These are phyloP conservation scores for Prosapia bicincta DNA, from an alignment of 2,888 invertebrate genomes.

Conservation along the genomic window DNA sequence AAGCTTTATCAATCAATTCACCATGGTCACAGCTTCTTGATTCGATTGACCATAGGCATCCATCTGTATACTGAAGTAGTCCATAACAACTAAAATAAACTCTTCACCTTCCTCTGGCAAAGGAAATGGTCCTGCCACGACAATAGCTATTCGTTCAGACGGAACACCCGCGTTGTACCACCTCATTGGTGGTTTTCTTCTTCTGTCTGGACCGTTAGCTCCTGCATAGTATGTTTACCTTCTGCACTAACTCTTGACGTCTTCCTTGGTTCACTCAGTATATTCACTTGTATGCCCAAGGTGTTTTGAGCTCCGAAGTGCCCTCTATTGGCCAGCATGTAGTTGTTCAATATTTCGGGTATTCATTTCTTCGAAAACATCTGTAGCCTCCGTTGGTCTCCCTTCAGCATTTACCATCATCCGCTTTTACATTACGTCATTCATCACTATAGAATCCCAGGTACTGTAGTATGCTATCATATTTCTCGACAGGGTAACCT, in stretches of 20 bases:
- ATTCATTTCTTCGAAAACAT: too few species aligned
- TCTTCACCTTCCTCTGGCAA: constrained; percentile 33
- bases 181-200: constrained; percentile 31
- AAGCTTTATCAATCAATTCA: constrained; percentile 35
- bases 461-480: too few species aligned
- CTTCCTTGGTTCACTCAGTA: constrained; percentile 34
- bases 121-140: constrained; percentile 37
- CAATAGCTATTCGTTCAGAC: constrained; percentile 35
- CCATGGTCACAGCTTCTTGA: constrained; percentile 41
- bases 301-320: constrained; percentile 41
- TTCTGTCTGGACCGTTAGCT: constrained; percentile 33
- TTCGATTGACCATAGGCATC: constrained; percentile 41
- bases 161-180: constrained; percentile 34
- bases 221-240: constrained; percentile 30
- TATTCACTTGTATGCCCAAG: constrained; percentile 36
- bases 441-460: too few species aligned
- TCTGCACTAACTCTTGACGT: constrained; percentile 37
- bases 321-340: too few species aligned
- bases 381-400: too few species aligned
- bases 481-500: too few species aligned
- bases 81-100: constrained; percentile 37
- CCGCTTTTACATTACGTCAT: too few species aligned
- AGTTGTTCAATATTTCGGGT: too few species aligned
- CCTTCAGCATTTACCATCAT: too few species aligned
- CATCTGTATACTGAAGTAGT: constrained; percentile 39